phyloP scores from a whole-genome alignment of 2,797 vertebrate species.

The Scolopax rusticola region DNA sequence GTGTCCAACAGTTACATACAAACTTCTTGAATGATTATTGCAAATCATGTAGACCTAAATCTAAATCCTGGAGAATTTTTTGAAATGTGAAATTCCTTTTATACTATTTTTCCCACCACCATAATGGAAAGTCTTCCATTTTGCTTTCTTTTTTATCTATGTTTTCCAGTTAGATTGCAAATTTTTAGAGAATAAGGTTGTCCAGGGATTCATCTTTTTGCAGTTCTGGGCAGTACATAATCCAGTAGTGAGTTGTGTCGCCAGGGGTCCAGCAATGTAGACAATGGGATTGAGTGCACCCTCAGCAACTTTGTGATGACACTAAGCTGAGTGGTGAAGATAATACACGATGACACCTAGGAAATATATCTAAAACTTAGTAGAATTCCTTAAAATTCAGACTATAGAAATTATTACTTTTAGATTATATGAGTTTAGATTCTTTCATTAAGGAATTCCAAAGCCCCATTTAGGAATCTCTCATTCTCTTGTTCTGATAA shows the following conservation, averaged over 20 bases:
- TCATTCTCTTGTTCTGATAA: not conserved
- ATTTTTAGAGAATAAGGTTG: not conserved
- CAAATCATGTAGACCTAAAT: not conserved
- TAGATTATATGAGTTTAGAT: not conserved
- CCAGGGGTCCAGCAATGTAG: not conserved
- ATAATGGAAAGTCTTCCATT: not conserved
- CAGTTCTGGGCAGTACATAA: not conserved
- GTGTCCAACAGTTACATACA: not conserved
- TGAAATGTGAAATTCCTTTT: not conserved
- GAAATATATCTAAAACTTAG: not conserved
- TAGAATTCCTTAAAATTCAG: not conserved
- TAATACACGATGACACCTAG: no score
- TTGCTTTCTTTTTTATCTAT: not conserved
- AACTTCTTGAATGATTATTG: not conserved
- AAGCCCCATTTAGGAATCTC: not conserved
- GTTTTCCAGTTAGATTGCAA: not conserved
- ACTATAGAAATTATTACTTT: not conserved
- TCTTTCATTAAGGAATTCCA: not conserved
- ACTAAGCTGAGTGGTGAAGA: no score
- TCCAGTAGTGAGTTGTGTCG: rapidly evolving
- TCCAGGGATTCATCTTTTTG: not conserved
- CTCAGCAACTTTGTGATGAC: not conserved
- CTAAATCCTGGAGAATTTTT: not conserved
- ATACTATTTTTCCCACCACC: not conserved
- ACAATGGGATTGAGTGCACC: not conserved